These are phyloP conservation scores for Diadema setosum DNA, from an alignment of 35 echinoderm and acorn worm species.

Conservation along the genomic window DNA sequence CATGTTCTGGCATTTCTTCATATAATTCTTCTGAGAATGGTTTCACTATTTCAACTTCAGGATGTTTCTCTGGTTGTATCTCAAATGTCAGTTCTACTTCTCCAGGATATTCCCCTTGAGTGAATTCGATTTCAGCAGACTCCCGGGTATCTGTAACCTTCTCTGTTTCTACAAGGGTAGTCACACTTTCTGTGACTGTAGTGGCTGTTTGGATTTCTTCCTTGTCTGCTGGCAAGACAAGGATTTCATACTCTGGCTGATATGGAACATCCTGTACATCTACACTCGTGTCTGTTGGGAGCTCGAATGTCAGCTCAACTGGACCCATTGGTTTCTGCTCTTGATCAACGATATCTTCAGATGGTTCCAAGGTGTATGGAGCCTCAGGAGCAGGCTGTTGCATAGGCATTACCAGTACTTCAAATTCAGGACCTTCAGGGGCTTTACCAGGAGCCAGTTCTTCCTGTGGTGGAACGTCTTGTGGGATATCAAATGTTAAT, in stretches of 20 bases:
- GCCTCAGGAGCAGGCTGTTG: background rate
- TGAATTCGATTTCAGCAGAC: background rate
- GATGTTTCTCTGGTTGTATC: background rate
- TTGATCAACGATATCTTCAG: background rate
- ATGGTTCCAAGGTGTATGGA: background rate
- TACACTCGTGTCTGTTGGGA: background rate
- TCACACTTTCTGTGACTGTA: conserved; percentile 20
- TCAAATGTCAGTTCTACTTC: conserved; percentile 14
- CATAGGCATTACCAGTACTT: conserved; percentile 57
- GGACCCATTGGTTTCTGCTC: background rate
- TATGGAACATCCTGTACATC: background rate
- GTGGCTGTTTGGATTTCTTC: background rate
- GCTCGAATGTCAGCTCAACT: conserved; percentile 1
- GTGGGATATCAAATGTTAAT: conserved; percentile 43
- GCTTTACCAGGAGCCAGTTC: conserved; percentile 29
- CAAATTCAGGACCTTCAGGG: conserved; percentile 57
- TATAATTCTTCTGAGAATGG: conserved; percentile 8
- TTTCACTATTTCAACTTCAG: conserved; percentile 19
- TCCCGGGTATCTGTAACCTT: conserved; percentile 33
- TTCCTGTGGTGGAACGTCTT: background rate
- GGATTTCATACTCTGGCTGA: conserved; percentile 57
- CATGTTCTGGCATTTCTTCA: conserved; percentile 1
- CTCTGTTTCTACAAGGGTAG: conserved; percentile 33
- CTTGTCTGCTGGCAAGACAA: conserved; percentile 24
- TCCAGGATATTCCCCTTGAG: conserved; percentile 8